phyloP scores from a whole-genome alignment of 2,888 invertebrate genomes.

The Ectemnius continuus region DNA sequence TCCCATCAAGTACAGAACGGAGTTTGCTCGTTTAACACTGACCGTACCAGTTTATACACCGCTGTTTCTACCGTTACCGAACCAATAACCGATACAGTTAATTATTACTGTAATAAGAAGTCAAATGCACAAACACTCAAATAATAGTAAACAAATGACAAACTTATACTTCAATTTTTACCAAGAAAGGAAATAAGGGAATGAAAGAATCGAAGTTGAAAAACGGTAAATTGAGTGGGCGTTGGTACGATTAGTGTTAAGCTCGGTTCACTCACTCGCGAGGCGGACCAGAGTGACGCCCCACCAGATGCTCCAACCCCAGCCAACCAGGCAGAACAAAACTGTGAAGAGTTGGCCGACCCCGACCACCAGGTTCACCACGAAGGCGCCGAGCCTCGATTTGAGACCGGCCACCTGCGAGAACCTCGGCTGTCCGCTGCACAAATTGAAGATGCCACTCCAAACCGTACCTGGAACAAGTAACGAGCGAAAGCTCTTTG shows the following conservation, averaged over 20 bases:
- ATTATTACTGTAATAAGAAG: no score
- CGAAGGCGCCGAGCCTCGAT: constrained; percentile 88
- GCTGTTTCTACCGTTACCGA: no score
- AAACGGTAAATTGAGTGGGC: no score
- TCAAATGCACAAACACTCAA: no score
- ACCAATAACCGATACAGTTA: no score
- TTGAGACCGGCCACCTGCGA: constrained; percentile 88
- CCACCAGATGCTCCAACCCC: constrained; percentile 99
- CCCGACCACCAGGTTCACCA: constrained; percentile 92
- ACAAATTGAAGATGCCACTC: constrained; percentile 92
- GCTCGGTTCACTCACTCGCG: constrained; percentile 85
- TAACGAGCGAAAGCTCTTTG: not conserved
- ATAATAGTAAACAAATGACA: no score
- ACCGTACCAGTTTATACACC: no score
- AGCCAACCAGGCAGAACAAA: constrained; percentile 95
- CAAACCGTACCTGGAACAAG: constrained; percentile 87
- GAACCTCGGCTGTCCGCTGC: constrained; percentile 93
- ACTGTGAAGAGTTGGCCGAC: constrained; percentile 95
- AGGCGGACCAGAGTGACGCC: constrained; percentile 94
- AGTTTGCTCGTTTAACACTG: no score
- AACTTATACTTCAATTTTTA: no score
- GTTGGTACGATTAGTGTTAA: not conserved
- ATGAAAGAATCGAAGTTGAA: no score
- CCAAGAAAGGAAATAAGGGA: no score
- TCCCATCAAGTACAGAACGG: no score